phyloP scores from a whole-genome alignment of 2,888 invertebrate species.

The Ectropis crepuscularia region DNA sequence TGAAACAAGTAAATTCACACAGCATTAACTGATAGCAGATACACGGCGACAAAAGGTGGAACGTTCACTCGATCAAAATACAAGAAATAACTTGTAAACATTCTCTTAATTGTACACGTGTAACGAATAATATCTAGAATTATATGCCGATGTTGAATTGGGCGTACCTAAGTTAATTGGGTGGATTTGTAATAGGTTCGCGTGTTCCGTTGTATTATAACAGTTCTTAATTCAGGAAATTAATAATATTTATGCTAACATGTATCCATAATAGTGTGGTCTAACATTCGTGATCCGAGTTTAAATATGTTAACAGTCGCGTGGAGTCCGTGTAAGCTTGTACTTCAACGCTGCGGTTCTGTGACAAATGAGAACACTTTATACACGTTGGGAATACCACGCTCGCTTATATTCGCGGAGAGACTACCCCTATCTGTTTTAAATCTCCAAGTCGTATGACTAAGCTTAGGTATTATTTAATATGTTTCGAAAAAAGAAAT shows the following conservation, averaged over 20 bases:
- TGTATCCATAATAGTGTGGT: constrained; percentile 45
- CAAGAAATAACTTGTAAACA: background rate
- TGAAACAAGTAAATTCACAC: too few species aligned
- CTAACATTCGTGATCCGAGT: constrained; percentile 44
- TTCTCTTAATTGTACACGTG: background rate
- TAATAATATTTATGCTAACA: constrained; percentile 3
- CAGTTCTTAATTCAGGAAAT: background rate
- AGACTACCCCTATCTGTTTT: constrained; percentile 26
- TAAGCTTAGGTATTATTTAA: too few species aligned
- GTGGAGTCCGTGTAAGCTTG: constrained; percentile 47
- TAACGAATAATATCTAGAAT: background rate
- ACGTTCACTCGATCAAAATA: too few species aligned
- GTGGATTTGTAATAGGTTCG: background rate
- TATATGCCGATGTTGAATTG: background rate
- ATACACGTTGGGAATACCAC: constrained; percentile 49
- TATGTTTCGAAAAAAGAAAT: too few species aligned
- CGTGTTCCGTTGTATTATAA: constrained; percentile 7
- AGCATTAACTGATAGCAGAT: too few species aligned
- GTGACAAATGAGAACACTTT: constrained; percentile 54
- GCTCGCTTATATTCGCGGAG: constrained; percentile 39
- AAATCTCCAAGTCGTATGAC: constrained; percentile 3
- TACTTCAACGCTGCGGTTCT: constrained; percentile 48
- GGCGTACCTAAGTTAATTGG: background rate
- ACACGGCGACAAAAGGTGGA: too few species aligned
- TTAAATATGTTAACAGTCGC: constrained; percentile 50